Percentiles rank a stretch among this genome's conserved stretches.
Evolutionary conservation across 2,888 invertebrate species (phyloP).

Genomic region (Platycnemis pennipes): DNA sequence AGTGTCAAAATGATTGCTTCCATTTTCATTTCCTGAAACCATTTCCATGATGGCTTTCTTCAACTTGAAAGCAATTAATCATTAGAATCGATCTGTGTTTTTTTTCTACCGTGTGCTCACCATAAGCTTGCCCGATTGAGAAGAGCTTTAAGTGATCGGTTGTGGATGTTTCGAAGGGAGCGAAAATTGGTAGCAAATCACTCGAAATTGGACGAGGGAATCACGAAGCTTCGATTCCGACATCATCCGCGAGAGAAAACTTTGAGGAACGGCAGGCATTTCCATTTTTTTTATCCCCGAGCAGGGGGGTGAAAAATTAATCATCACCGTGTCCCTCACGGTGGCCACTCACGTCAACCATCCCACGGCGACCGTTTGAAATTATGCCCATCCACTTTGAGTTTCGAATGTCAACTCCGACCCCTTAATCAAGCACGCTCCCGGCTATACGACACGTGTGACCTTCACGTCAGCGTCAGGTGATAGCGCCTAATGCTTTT

Average conservation of each 20-base stretch:
- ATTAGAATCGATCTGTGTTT: too few relatives aligned
- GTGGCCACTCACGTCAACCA: neutral
- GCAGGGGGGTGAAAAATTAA: neutral
- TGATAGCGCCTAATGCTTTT: neutral
- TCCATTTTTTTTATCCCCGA: neutral
- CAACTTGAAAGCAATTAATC: too few relatives aligned
- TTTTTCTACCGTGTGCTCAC: too few relatives aligned
- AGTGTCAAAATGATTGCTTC: too few relatives aligned
- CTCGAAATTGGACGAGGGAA: neutral
- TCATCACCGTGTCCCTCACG: neutral
- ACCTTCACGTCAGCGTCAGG: neutral
- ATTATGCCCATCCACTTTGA: neutral
- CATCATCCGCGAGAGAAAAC: neutral
- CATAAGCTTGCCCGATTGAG: too few relatives aligned
- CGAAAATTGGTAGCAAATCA: neutral
- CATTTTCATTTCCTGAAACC: too few relatives aligned
- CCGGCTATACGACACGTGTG: neutral
- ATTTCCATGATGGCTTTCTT: too few relatives aligned
- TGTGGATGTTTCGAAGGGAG: neutral
- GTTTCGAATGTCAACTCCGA: neutral
- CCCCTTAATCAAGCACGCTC: neutral
- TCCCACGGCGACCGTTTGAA: neutral
- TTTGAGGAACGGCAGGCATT: neutral
- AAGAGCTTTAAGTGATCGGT: too few relatives aligned
- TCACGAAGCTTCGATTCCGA: neutral